A percentile compares a stretch with the other conserved stretches of the same genome.
Conservation (phyloP, 1,140 invertebrate genomes). For the Doryteuthis pealeii region DNA sequence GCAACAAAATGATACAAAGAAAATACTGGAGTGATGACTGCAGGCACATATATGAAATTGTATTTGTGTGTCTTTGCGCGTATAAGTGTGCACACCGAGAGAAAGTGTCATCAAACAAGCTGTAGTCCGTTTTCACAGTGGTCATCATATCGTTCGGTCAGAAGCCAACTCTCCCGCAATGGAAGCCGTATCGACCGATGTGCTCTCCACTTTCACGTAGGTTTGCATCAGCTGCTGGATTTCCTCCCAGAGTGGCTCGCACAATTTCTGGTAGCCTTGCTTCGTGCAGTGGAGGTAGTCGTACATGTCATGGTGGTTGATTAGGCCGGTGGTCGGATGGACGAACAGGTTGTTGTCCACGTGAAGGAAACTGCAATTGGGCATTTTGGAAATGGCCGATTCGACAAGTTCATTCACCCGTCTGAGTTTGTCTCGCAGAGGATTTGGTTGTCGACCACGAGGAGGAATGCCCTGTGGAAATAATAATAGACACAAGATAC, state of each 20-base stretch:
- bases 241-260: conserved; percentile 55
- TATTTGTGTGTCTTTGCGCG: too few species aligned
- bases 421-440: conserved; percentile 72
- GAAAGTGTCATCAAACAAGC: too few species aligned
- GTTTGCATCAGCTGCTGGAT: conserved; percentile 53
- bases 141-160: conserved; percentile 10
- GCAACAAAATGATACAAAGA: too few species aligned
- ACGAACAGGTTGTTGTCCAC: conserved; percentile 72
- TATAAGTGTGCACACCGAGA: too few species aligned
- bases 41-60: too few species aligned
- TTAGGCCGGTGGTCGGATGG: conserved; percentile 72
- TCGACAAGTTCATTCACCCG: conserved; percentile 74
- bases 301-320: conserved; percentile 84
- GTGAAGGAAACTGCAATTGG: conserved; percentile 65
- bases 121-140: too few species aligned
- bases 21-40: too few species aligned
- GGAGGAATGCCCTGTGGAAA: conserved; percentile 77
- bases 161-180: conserved; percentile 37
- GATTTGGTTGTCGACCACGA: conserved; percentile 79
- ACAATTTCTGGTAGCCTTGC: conserved; percentile 74
- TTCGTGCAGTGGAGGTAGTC: conserved; percentile 86
- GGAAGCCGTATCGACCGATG: conserved; percentile 41
- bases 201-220: conserved; percentile 53
- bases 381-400: conserved; percentile 65
- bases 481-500: conserved; percentile 11